Conservation (phyloP, 37 sponge, comb jelly and placozoan species). For the Cliona cf. orientalis region DNA sequence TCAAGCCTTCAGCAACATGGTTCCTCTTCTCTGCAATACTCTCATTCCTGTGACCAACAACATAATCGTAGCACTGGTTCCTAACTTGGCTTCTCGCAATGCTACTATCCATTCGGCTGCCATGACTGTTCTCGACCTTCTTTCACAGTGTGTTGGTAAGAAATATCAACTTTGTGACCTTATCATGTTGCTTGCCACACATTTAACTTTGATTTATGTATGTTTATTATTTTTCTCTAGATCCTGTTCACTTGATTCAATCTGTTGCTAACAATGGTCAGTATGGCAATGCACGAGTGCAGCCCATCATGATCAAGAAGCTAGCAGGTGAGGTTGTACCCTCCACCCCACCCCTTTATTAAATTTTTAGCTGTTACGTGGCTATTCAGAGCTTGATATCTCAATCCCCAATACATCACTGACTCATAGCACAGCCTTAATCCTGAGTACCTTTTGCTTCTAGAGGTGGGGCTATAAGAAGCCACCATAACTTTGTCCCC, state of each 20-base stretch:
- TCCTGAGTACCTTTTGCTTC: no score
- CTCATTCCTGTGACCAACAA: conserved; percentile 56
- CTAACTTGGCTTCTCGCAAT: conserved; percentile 75
- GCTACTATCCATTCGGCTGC: conserved; percentile 63
- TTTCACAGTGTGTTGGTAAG: conserved; percentile 73
- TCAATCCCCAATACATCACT: no score
- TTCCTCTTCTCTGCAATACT: conserved; percentile 63
- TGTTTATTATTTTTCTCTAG: conserved; percentile 25
- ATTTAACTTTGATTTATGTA: background rate
- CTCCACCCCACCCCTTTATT: background rate
- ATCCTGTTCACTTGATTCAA: conserved; percentile 70
- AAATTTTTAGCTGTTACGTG: no score
- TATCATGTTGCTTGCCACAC: background rate
- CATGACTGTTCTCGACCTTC: conserved; percentile 58
- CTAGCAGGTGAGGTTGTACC: conserved; percentile 57
- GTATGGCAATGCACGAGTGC: conserved; percentile 69
- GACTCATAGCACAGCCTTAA: no score
- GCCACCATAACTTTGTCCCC: no score
- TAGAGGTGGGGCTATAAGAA: no score
- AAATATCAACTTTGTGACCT: background rate
- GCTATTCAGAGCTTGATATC: no score
- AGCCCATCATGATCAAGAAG: conserved; percentile 73
- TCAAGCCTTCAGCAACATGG: conserved; percentile 67
- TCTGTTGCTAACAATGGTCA: conserved; percentile 68
- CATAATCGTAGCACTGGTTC: conserved; percentile 66